Base-by-base conservation (phyloP, 2,113 vertebrate genomes). In the Callocephalon fimbriatum region DNA sequence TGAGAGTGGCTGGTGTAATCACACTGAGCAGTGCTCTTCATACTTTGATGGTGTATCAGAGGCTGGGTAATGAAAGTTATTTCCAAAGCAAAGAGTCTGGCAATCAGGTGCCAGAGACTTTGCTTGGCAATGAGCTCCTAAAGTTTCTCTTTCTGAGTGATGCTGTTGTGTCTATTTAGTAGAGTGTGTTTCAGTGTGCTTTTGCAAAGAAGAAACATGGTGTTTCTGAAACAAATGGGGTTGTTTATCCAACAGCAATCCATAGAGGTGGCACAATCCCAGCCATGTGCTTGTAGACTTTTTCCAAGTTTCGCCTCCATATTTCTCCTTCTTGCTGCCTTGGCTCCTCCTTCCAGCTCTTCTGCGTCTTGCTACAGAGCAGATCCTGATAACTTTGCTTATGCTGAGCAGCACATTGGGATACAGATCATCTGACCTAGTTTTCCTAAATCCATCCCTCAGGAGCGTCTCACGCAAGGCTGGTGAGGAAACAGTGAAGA, bases 381-480 rank as follows among this genome's bases (percentile, higher is more conserved):
- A 75, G 42, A 84, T 31, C 51, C 35, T 14, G 7, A 8, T 47
- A 44, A 18, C 35, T 58, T 37, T 25, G 31, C 20, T 71, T 18
- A 8, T 2, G 10, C 38, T 53, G 68, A 84, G 76, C 40, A 65
- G 45, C 44, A 44, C 3, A 0, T 3, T 59, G 56, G 20, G 58
- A 27, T 19, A 7, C 9, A 29, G 19, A 50, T 42, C 37, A 48
- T 5, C 67, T 32, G 17, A 86, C 26, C 9, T 48, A 4, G 65
- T 71, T 97, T 91, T 91, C 95, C 93, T 68, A 86, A 95, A 95
- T 85, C 86, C 80, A 58, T 78, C 42, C 68, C 73, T 70, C 71
- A 75, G 80, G 31, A 95, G 73, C 3, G 8, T 85, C 88, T 96
- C 94, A 95, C 53, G 9, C 56, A 97, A 91, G 84, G 70, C 47